Conservation (phyloP, 1,140 invertebrate genomes). For the Penaeus chinensis region DNA sequence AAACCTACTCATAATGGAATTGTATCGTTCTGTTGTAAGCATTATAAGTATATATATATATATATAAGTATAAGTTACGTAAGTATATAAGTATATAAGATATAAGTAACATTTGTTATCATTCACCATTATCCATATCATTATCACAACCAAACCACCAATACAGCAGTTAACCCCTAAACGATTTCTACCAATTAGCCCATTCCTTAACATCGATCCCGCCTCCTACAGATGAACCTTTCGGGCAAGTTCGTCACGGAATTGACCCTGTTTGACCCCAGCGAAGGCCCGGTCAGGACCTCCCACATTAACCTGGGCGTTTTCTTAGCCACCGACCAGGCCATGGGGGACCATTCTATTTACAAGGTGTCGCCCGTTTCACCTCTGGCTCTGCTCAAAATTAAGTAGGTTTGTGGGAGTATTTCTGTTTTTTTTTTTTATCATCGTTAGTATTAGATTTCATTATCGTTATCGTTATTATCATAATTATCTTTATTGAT, state of each 20-base stretch:
- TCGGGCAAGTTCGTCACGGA: slow-evolving; percentile 54
- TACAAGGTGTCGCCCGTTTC: slow-evolving; percentile 52
- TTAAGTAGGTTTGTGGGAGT: slow-evolving; percentile 26
- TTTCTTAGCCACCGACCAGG: slow-evolving; percentile 50
- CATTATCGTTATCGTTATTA: neutral
- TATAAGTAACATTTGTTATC: no score
- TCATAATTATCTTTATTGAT: no score
- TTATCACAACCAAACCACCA: no score
- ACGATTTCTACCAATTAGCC: no score
- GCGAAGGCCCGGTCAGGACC: neutral
- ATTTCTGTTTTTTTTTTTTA: neutral
- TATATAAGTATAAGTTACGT: no score
- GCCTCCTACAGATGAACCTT: slow-evolving; percentile 30
- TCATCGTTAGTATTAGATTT: neutral
- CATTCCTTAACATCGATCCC: neutral
- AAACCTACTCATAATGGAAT: no score
- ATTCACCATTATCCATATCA: no score
- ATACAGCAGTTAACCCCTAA: no score
- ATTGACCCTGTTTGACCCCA: slow-evolving; percentile 31
- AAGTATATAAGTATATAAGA: no score
- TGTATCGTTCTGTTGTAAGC: no score
- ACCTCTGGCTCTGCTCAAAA: slow-evolving; percentile 30
- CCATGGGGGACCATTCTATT: slow-evolving; percentile 40
- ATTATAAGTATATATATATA: no score
- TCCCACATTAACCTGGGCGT: slow-evolving; percentile 31